Evolutionary conservation across 2,113 vertebrate genomes (phyloP).

Genomic region (Gadus chalcogrammus): DNA sequence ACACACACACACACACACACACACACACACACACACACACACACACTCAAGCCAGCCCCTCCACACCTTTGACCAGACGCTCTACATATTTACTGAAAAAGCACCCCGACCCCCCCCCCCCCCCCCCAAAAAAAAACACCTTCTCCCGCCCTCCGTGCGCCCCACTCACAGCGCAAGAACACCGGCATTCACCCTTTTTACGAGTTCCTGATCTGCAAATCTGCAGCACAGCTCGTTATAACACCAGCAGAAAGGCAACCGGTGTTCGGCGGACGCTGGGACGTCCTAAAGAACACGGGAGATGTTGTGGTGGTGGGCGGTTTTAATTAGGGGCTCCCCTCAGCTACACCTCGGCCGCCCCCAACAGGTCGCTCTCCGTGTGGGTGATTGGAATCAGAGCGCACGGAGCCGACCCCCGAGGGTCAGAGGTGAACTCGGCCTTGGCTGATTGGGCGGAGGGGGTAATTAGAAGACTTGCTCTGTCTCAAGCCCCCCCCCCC

Average conservation of each 20-base stretch:
- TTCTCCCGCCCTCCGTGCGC: slow-evolving; percentile 20
- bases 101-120: neutral
- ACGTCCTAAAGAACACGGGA: slow-evolving; percentile 50
- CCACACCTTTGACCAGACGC: neutral
- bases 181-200: slow-evolving; percentile 59
- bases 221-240: slow-evolving; percentile 3
- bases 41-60: neutral
- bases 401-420: slow-evolving; percentile 30
- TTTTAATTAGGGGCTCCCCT: slow-evolving; percentile 43
- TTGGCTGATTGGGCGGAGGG: slow-evolving; percentile 58
- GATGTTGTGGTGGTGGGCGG: too few relatives aligned
- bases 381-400: slow-evolving; percentile 31
- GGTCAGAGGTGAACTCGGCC: slow-evolving; percentile 53
- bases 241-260: slow-evolving; percentile 23
- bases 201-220: slow-evolving; percentile 34
- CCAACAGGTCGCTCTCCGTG: slow-evolving; percentile 57
- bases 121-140: slow-evolving; percentile 51
- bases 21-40: too few relatives aligned
- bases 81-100: neutral
- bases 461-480: slow-evolving; percentile 68
- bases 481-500: slow-evolving; percentile 44
- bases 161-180: slow-evolving; percentile 48
- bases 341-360: slow-evolving; percentile 58
- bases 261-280: slow-evolving; percentile 43
- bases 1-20: too few relatives aligned